Evolutionary conservation across 2,113 vertebrate genomes (phyloP).

Genomic region (Myodes glareolus): DNA sequence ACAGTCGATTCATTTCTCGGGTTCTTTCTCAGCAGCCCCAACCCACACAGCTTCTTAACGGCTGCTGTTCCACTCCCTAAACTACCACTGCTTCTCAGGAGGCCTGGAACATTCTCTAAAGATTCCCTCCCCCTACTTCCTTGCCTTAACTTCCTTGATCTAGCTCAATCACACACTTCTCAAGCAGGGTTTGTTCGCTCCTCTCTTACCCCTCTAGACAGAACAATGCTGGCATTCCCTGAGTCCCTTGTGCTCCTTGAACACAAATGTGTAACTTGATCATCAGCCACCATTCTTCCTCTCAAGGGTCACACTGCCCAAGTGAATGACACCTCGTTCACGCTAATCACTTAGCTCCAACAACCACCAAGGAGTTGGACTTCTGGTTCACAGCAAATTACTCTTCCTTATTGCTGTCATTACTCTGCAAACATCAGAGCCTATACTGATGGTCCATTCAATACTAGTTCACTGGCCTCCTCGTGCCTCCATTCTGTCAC

Average conservation of each 20-base stretch:
- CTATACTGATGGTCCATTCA: neutral
- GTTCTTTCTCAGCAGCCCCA: neutral
- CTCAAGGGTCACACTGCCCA: neutral
- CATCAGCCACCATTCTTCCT: neutral
- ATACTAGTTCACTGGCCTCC: neutral
- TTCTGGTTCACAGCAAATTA: neutral
- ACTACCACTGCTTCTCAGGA: neutral
- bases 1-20: neutral
- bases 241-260: neutral
- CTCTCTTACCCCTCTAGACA: neutral
- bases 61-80: neutral
- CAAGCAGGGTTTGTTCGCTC: neutral
- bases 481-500: neutral
- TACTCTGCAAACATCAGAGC: neutral
- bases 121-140: neutral
- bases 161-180: neutral
- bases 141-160: neutral
- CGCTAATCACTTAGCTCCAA: constrained; percentile 6
- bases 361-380: neutral
- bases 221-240: neutral
- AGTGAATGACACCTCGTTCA: neutral
- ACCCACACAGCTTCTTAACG: neutral
- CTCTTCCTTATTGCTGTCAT: neutral
- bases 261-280: neutral
- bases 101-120: neutral